These are phyloP conservation scores for Euplexia lucipara DNA, from an alignment of 2,888 invertebrate genomes.

Conservation along the genomic window DNA sequence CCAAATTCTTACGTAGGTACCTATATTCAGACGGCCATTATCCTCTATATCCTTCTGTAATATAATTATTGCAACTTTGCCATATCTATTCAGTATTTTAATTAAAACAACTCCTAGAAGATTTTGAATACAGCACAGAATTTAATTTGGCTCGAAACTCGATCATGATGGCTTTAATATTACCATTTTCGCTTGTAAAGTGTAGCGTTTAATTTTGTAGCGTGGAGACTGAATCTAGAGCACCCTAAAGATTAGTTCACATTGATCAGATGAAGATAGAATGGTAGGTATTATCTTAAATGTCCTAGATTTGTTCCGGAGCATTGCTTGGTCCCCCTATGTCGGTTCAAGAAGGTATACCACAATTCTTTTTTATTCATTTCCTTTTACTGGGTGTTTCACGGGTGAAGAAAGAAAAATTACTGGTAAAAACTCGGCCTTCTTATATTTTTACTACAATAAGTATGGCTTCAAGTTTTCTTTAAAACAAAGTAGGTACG, in stretches of 20 bases:
- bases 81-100: neutral
- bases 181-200: conserved; percentile 29
- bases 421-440: no score
- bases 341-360: no score
- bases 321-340: no score
- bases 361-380: no score
- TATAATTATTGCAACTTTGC: neutral
- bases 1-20: neutral
- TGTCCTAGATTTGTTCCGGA: no score
- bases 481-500: no score
- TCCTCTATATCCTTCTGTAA: neutral
- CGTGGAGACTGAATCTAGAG: conserved; percentile 33
- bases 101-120: conserved; percentile 13
- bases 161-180: conserved; percentile 23
- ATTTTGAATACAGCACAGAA: conserved; percentile 14
- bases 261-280: neutral
- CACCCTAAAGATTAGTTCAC: conserved; percentile 21
- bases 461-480: no score
- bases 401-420: no score
- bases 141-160: conserved; percentile 45
- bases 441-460: no score
- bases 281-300: neutral
- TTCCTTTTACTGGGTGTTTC: no score
- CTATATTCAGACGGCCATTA: neutral
- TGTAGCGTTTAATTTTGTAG: conserved; percentile 34